Conservation (phyloP, 2,797 vertebrate genomes). For the Rhynchotus rufescens region DNA sequence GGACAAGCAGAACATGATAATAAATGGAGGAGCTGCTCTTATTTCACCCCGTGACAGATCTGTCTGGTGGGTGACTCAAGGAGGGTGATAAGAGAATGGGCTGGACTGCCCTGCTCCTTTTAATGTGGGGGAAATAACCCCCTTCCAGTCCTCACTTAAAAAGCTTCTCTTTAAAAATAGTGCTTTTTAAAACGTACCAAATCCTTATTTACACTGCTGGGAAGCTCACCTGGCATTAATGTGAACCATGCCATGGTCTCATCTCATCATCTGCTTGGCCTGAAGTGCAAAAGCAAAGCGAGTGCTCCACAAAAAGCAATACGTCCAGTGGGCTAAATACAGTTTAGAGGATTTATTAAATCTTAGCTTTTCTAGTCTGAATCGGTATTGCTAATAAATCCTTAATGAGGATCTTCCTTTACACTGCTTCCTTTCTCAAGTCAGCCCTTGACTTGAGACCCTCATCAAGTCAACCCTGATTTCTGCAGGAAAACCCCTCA, state of each 20-base stretch:
- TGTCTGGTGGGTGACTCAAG: constrained; percentile 20
- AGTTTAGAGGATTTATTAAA: background rate
- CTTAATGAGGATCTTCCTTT: background rate
- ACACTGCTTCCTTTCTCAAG: background rate
- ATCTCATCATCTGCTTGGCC: constrained; percentile 20
- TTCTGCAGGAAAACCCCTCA: rapidly evolving
- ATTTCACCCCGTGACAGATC: constrained; percentile 59
- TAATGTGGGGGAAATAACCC: constrained; percentile 60
- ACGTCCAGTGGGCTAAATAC: background rate
- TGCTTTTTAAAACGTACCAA: constrained; percentile 39
- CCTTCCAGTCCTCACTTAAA: constrained; percentile 41
- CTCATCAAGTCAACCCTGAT: too few species aligned
- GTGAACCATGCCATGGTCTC: background rate
- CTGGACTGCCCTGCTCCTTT: constrained; percentile 31
- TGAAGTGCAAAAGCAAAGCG: background rate
- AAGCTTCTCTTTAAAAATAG: constrained; percentile 52
- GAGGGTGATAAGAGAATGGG: constrained; percentile 29
- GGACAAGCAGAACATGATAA: constrained; percentile 61
- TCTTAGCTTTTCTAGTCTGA: background rate
- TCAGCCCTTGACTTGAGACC: too few species aligned
- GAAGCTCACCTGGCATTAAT: constrained; percentile 1
- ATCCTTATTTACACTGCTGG: constrained; percentile 18
- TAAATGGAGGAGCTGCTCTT: constrained; percentile 57
- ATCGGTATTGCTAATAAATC: background rate
- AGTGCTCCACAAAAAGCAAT: background rate